Percentiles rank a stretch among this genome's conserved stretches.
These are phyloP conservation scores for Turritopsis rubra DNA, from an alignment of 30 jellyfish, hydroid and myxozoan genomes.

Conservation along the genomic window DNA sequence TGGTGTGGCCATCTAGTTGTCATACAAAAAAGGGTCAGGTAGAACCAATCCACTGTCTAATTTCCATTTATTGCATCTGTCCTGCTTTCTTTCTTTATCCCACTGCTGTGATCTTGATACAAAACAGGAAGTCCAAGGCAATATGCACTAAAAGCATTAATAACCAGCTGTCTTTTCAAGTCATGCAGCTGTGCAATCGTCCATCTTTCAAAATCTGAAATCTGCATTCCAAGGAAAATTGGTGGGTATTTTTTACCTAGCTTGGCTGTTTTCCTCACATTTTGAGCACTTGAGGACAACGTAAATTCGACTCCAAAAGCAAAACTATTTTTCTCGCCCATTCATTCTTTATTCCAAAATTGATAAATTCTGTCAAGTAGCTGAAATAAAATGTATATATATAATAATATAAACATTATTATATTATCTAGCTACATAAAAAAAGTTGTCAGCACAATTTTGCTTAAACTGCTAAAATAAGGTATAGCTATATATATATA, in stretches of 20 bases:
- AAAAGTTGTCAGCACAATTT: no score
- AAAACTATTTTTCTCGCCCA: no score
- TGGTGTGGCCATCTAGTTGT: slow-evolving; percentile 12
- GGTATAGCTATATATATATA: no score
- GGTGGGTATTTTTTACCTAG: slow-evolving; percentile 9
- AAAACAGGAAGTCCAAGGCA: neutral
- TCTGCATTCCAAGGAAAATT: neutral
- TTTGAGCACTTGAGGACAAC: no score
- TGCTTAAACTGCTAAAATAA: no score
- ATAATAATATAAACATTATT: no score
- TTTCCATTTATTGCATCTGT: neutral
- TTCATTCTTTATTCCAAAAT: no score
- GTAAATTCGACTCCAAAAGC: no score
- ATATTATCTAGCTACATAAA: no score
- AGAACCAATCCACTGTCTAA: slow-evolving; percentile 6
- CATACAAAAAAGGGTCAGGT: neutral
- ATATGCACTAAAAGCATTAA: neutral
- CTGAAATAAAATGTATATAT: no score
- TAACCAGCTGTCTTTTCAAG: slow-evolving; percentile 7
- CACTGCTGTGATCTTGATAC: neutral
- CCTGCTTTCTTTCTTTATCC: neutral
- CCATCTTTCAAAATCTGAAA: slow-evolving; percentile 7
- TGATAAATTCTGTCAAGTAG: no score
- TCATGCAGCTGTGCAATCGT: slow-evolving; percentile 17
- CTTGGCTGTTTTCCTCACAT: neutral